Conservation (phyloP, 2,797 vertebrate species). For the Pangasius larnaudii region DNA sequence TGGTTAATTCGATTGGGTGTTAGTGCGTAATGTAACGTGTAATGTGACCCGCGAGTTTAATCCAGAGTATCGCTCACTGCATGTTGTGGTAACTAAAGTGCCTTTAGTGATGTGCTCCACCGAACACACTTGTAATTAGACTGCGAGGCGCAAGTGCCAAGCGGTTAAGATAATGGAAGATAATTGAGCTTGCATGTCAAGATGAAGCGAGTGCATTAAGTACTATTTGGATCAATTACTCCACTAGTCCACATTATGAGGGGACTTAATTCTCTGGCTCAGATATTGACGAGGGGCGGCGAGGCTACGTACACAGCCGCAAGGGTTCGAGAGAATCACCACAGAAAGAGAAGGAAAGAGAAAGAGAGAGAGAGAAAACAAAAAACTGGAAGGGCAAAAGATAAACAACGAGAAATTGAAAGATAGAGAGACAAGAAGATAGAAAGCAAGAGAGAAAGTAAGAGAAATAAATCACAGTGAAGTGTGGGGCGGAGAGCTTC, state of each 20-base stretch:
- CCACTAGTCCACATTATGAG: slow-evolving; percentile 10
- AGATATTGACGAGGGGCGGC: background rate
- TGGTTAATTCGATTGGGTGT: background rate
- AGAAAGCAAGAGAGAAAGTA: slow-evolving; percentile 29
- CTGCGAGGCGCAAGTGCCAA: slow-evolving; percentile 5
- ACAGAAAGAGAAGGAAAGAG: slow-evolving; percentile 1
- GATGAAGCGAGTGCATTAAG: slow-evolving; percentile 14
- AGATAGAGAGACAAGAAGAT: slow-evolving; percentile 10
- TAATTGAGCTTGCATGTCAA: slow-evolving; percentile 29
- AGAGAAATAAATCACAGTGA: slow-evolving; percentile 48
- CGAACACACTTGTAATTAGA: slow-evolving; percentile 10
- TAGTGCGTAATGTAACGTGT: background rate
- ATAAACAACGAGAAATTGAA: background rate
- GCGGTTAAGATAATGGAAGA: slow-evolving; percentile 39
- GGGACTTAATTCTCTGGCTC: slow-evolving; percentile 19
- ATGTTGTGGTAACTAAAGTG: slow-evolving; percentile 23
- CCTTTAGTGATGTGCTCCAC: slow-evolving; percentile 16
- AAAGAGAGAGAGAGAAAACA: background rate
- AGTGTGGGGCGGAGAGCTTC: slow-evolving; percentile 55
- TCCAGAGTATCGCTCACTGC: slow-evolving; percentile 46
- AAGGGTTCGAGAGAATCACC: background rate
- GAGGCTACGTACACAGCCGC: slow-evolving; percentile 11
- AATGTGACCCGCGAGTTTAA: slow-evolving; percentile 20
- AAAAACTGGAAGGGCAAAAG: background rate
- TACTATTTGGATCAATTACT: slow-evolving; percentile 21